phyloP scores from a whole-genome alignment of 2,888 invertebrate species.

The Heteromurus nitidus region DNA sequence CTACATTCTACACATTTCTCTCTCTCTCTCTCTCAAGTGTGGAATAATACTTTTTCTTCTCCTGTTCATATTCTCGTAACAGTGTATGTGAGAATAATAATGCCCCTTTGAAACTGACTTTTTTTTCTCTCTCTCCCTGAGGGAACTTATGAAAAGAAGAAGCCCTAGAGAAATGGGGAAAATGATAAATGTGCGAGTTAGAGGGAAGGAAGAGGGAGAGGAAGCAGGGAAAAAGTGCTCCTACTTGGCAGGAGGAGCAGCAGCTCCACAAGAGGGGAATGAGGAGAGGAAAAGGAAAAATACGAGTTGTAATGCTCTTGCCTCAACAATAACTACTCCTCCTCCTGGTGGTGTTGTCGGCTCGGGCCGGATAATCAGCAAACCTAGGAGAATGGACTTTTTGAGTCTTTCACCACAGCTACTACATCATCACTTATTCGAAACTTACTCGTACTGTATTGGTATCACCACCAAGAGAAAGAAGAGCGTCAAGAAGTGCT shows the following conservation, averaged over 20 bases:
- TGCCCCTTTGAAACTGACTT: slow-evolving; percentile 59
- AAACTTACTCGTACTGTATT: slow-evolving; percentile 25
- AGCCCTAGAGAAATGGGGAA: slow-evolving; percentile 56
- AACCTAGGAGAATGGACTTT: slow-evolving; percentile 40
- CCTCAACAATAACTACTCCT: slow-evolving; percentile 6
- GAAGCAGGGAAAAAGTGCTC: slow-evolving; percentile 46
- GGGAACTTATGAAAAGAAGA: slow-evolving; percentile 46
- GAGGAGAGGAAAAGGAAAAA: slow-evolving; percentile 41
- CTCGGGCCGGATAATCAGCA: slow-evolving; percentile 22
- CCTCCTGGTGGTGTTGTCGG: neutral
- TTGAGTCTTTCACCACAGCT: slow-evolving; percentile 56
- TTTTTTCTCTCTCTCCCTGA: slow-evolving; percentile 52
- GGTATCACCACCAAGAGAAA: slow-evolving; percentile 22
- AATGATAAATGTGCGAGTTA: slow-evolving; percentile 61
- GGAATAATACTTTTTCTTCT: too few relatives aligned
- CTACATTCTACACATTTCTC: too few relatives aligned
- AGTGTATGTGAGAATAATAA: slow-evolving; percentile 51
- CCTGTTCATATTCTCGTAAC: too few relatives aligned
- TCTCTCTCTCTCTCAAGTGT: neutral
- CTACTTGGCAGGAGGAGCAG: slow-evolving; percentile 38
- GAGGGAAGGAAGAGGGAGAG: slow-evolving; percentile 26
- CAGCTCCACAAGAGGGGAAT: too few relatives aligned
- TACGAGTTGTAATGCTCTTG: slow-evolving; percentile 35
- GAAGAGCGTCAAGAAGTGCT: neutral
- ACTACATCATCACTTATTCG: slow-evolving; percentile 42